These are phyloP conservation scores for Emydoidea blandingii DNA, from an alignment of 2,797 vertebrate genomes.

Conservation along the genomic window DNA sequence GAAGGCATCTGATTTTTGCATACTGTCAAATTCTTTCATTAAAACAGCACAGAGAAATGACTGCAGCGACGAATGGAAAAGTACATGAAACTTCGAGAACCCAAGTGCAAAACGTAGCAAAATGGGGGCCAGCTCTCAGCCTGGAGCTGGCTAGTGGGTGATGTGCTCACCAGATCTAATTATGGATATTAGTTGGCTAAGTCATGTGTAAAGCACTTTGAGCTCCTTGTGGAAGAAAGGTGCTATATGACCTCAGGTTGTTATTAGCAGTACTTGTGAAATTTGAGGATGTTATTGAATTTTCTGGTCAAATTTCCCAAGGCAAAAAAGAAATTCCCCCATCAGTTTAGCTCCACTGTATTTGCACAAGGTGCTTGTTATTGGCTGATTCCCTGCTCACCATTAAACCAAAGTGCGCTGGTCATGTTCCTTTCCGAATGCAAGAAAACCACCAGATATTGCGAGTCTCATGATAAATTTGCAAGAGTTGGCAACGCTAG, in stretches of 20 bases:
- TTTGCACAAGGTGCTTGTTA: slow-evolving; percentile 14
- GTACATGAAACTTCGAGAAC: slow-evolving; percentile 34
- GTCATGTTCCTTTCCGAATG: slow-evolving; percentile 29
- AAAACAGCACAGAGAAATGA: slow-evolving; percentile 58
- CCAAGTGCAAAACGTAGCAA: slow-evolving; percentile 20
- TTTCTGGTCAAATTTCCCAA: slow-evolving; percentile 40
- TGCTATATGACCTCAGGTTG: slow-evolving; percentile 42
- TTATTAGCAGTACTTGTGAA: slow-evolving; percentile 50
- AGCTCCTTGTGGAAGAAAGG: not conserved
- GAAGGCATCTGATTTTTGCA: slow-evolving; percentile 5
- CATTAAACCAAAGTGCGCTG: slow-evolving; percentile 30
- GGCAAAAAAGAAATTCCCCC: slow-evolving; percentile 28
- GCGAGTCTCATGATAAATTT: no score
- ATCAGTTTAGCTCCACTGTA: not conserved
- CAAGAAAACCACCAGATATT: not conserved
- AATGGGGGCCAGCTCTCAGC: slow-evolving; percentile 16
- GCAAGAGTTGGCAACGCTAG: no score
- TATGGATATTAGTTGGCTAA: not conserved
- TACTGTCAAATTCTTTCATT: slow-evolving; percentile 45
- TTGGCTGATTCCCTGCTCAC: not conserved
- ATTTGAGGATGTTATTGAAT: slow-evolving; percentile 43
- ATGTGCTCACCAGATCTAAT: not conserved
- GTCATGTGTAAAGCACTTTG: no score
- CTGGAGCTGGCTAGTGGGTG: no score
- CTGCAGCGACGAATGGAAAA: slow-evolving; percentile 32